A percentile compares a stretch with the other conserved stretches of the same genome.
These are phyloP conservation scores for Lepidurus arcticus DNA, from an alignment of 1,140 invertebrate genomes.

Conservation along the genomic window DNA sequence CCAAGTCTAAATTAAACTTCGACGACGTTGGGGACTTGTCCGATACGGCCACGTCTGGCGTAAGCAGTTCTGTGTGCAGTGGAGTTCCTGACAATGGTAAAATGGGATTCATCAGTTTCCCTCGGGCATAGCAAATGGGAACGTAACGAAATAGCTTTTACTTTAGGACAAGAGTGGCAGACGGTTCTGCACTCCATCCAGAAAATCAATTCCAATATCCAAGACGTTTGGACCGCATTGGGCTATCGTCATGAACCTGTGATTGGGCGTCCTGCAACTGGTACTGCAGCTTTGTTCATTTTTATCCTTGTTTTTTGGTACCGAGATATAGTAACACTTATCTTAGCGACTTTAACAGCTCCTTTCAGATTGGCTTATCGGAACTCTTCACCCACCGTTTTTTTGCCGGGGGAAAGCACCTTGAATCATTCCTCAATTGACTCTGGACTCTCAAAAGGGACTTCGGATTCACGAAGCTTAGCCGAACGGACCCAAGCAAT, in stretches of 20 bases:
- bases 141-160: neutral
- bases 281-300: neutral
- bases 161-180: slow-evolving; percentile 27
- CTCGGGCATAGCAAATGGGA: neutral
- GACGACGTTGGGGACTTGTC: slow-evolving; percentile 24
- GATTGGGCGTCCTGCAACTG: slow-evolving; percentile 6
- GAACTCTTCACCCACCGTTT: neutral
- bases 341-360: neutral
- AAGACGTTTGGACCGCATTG: slow-evolving; percentile 32
- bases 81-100: slow-evolving; percentile 20
- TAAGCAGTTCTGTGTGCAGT: slow-evolving; percentile 29
- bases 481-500: slow-evolving; percentile 30
- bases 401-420: neutral
- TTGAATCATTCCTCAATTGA: slow-evolving; percentile 7
- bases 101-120: neutral
- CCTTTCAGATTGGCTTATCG: slow-evolving; percentile 14
- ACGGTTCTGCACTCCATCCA: slow-evolving; percentile 31
- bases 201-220: slow-evolving; percentile 33
- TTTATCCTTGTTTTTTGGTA: neutral
- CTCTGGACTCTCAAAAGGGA: neutral
- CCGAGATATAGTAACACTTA: neutral
- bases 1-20: slow-evolving; percentile 12
- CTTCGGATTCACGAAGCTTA: neutral
- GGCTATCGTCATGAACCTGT: slow-evolving; percentile 27
- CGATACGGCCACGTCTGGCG: slow-evolving; percentile 31